phyloP scores from a whole-genome alignment of 2,888 invertebrate genomes.

The Labia minor region DNA sequence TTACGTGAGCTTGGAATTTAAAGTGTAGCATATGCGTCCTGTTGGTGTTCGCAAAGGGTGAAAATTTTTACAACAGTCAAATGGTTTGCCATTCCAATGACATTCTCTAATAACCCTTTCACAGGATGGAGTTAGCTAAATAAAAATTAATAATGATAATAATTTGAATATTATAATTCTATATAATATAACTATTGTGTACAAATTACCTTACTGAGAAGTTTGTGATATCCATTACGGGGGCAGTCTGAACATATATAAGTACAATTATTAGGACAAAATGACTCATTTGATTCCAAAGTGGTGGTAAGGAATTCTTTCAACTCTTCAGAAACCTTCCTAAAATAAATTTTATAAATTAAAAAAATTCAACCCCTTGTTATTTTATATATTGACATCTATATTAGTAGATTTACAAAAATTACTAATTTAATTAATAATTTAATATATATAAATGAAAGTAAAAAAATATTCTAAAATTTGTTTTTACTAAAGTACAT shows the following conservation, averaged over 20 bases:
- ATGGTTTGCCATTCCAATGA: constrained; percentile 18
- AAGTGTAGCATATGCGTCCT: constrained; percentile 17
- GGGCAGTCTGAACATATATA: not conserved
- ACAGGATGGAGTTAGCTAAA: constrained; percentile 15
- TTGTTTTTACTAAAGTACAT: no score
- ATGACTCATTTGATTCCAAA: not conserved
- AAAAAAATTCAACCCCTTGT: no score
- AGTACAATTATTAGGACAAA: not conserved
- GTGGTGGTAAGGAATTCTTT: not conserved
- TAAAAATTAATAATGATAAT: no score
- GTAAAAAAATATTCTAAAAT: no score
- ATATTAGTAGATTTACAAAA: no score
- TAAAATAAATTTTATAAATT: no score
- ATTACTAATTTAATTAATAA: no score
- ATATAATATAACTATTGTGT: not conserved
- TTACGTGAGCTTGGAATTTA: constrained; percentile 22
- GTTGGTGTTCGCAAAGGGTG: constrained; percentile 1
- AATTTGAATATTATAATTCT: not conserved
- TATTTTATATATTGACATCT: no score
- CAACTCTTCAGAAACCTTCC: not conserved
- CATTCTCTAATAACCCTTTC: constrained; percentile 14
- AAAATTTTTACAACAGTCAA: constrained; percentile 21
- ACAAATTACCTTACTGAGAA: not conserved
- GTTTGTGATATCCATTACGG: not conserved
- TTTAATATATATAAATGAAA: no score